Evolutionary conservation across 2,113 vertebrate genomes (phyloP).

Genomic region (Mastomys coucha): DNA sequence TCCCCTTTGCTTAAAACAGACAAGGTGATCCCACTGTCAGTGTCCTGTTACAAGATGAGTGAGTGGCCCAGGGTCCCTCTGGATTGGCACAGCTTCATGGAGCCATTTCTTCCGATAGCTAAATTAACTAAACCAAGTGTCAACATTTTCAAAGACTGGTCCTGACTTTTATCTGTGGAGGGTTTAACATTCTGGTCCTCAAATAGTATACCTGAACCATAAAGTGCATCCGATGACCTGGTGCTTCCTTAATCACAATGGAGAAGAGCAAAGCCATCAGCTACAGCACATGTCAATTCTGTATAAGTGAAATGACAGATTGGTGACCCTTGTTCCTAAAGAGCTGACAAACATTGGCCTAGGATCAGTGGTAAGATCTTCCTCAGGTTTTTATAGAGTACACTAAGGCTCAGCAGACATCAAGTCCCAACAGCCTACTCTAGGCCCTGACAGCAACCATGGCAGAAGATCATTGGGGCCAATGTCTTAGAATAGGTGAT

Average conservation of each 20-base stretch:
- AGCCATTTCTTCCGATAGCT: not conserved
- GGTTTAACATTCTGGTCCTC: not conserved
- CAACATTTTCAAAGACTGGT: not conserved
- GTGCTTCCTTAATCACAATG: not conserved
- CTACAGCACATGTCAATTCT: not conserved
- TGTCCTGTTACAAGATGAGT: not conserved
- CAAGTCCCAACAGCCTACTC: not conserved
- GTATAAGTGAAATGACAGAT: not conserved
- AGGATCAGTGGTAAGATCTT: not conserved
- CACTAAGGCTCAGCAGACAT: not conserved
- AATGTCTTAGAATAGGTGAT: not conserved
- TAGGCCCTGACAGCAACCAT: not conserved
- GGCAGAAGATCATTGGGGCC: not conserved
- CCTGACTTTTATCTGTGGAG: not conserved
- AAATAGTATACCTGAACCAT: not conserved
- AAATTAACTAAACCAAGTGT: constrained; percentile 9
- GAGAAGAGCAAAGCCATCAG: not conserved
- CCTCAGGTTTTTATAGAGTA: not conserved
- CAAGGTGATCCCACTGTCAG: not conserved
- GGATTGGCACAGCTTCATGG: not conserved
- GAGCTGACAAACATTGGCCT: not conserved
- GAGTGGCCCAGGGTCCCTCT: not conserved
- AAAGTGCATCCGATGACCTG: not conserved
- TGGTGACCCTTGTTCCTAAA: not conserved
- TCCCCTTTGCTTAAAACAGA: not conserved